phyloP scores from a whole-genome alignment of 2,888 invertebrate genomes.

The Habrosyne pyritoides region DNA sequence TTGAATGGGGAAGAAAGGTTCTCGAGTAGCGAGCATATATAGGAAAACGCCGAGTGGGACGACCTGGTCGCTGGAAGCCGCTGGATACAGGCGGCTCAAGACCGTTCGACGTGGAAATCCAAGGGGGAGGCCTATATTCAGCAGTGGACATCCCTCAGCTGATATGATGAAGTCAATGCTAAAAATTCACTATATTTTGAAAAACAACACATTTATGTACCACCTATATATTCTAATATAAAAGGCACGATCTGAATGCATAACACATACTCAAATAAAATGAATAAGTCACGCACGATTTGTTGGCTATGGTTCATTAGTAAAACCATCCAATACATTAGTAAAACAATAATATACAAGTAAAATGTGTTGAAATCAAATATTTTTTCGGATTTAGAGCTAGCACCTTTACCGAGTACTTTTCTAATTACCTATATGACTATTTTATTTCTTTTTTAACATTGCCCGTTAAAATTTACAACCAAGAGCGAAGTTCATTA shows the following conservation, averaged over 20 bases:
- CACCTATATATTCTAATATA: not conserved
- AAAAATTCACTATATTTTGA: not conserved
- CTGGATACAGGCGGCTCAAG: too few relatives aligned
- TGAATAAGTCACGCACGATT: not conserved
- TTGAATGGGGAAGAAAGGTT: too few relatives aligned
- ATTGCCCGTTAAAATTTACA: not conserved
- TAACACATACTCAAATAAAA: not conserved
- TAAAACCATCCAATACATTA: not conserved
- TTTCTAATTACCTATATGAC: not conserved
- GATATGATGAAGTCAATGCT: not conserved
- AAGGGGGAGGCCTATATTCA: too few relatives aligned
- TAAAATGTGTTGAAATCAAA: too few relatives aligned
- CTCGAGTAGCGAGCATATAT: too few relatives aligned
- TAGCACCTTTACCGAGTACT: too few relatives aligned
- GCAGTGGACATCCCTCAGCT: too few relatives aligned
- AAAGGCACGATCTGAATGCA: not conserved
- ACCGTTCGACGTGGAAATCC: too few relatives aligned
- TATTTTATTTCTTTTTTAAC: not conserved
- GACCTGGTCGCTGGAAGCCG: too few relatives aligned
- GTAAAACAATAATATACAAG: not conserved
- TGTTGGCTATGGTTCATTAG: not conserved
- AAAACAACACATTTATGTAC: not conserved
- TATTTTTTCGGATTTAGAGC: too few relatives aligned
- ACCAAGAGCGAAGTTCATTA: conserved; percentile 10
- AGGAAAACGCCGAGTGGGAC: too few relatives aligned